A percentile compares a stretch with the other conserved stretches of the same genome.
phyloP scores from a whole-genome alignment of 2,888 invertebrate species.

The Chromoteleia sp. region DNA sequence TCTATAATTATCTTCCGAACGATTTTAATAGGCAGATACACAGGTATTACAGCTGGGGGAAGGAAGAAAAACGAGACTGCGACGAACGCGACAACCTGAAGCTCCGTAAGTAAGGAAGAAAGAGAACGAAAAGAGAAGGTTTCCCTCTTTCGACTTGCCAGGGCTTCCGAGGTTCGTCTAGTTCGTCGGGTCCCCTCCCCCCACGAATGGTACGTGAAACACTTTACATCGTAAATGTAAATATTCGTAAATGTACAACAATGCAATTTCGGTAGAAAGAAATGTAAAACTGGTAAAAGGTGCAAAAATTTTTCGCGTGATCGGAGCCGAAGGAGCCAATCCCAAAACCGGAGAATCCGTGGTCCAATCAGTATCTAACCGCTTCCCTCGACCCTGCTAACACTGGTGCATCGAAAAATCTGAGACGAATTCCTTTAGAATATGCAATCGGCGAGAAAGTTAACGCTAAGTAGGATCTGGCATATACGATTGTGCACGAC shows the following conservation, averaged over 20 bases:
- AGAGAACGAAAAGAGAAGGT: neutral
- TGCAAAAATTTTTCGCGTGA: constrained; percentile 56
- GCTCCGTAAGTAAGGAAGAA: neutral
- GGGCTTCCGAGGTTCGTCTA: neutral
- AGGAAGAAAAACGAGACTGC: constrained; percentile 3
- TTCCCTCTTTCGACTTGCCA: neutral
- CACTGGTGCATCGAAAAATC: constrained; percentile 60
- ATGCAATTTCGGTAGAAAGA: constrained; percentile 66
- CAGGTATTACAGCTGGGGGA: constrained; percentile 36
- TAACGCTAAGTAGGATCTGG: constrained; percentile 53
- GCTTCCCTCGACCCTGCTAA: constrained; percentile 37
- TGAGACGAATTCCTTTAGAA: constrained; percentile 59
- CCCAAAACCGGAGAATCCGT: neutral
- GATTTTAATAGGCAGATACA: constrained; percentile 59
- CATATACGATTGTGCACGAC: constrained; percentile 59
- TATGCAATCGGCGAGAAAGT: constrained; percentile 61
- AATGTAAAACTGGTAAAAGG: constrained; percentile 68
- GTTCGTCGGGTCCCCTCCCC: neutral
- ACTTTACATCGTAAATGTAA: constrained; percentile 55
- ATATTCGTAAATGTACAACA: constrained; percentile 62
- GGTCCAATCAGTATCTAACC: neutral
- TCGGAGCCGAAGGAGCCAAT: constrained; percentile 35
- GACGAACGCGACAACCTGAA: neutral
- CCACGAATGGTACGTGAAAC: constrained; percentile 46
- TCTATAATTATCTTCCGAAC: constrained; percentile 43